Evolutionary conservation across 2,888 invertebrate species (phyloP).

Genomic region (Calameuta idolon): DNA sequence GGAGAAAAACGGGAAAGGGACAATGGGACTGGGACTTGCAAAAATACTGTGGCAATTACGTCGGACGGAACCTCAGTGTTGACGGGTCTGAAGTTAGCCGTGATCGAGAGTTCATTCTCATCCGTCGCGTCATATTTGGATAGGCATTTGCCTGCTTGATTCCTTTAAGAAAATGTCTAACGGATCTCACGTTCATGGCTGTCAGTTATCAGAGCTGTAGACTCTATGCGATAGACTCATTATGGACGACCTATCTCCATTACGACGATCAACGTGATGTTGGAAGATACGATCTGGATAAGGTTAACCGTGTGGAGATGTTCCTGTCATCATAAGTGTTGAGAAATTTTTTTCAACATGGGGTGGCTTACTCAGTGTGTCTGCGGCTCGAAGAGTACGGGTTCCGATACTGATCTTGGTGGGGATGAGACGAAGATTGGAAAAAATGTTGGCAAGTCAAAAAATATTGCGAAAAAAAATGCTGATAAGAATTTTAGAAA

Average conservation of each 20-base stretch:
- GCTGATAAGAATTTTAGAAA: constrained; percentile 2
- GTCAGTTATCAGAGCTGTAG: not conserved
- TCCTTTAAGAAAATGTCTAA: not conserved
- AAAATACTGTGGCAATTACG: not conserved
- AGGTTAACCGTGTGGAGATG: not conserved
- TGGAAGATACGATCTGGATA: not conserved
- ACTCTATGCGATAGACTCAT: not conserved
- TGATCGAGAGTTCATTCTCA: not conserved
- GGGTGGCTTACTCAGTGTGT: constrained; percentile 41
- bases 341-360: constrained; percentile 18
- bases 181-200: not conserved
- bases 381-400: constrained; percentile 32
- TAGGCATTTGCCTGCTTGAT: not conserved
- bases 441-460: not conserved
- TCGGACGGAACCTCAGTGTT: not conserved
- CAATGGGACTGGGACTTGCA: not conserved
- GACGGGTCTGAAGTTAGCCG: not conserved
- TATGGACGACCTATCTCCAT: not conserved
- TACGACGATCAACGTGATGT: not conserved
- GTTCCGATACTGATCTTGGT: constrained; percentile 13
- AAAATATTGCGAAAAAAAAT: not conserved
- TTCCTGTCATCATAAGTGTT: not conserved
- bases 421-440: not conserved
- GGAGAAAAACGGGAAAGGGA: not conserved
- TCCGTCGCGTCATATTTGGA: not conserved